Conservation (phyloP, 2,888 invertebrate species). For the Agonopterix subpropinquella region DNA sequence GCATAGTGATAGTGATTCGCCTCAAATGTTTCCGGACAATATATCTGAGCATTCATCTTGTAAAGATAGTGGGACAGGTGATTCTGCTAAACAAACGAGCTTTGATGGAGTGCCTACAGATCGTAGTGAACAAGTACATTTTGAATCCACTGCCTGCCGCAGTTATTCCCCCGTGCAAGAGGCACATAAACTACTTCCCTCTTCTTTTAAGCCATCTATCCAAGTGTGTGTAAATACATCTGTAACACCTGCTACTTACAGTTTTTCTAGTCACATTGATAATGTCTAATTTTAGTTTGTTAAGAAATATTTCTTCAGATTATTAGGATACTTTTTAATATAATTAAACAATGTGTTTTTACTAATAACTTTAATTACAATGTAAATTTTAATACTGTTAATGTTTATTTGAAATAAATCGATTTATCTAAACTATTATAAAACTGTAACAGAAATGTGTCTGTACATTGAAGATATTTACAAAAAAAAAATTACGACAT, state of each 20-base stretch:
- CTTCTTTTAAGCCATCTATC: conserved; percentile 70
- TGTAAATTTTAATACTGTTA: background rate
- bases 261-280: conserved; percentile 74
- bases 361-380: conserved; percentile 37
- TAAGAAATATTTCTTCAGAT: conserved; percentile 31
- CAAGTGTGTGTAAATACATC: conserved; percentile 72
- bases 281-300: conserved; percentile 49
- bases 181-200: conserved; percentile 69
- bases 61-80: conserved; percentile 88
- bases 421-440: too few species aligned
- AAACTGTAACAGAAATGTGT: too few species aligned
- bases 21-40: conserved; percentile 77
- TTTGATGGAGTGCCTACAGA: conserved; percentile 74
- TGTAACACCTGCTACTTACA: conserved; percentile 71
- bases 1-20: conserved; percentile 69
- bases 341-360: conserved; percentile 44
- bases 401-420: background rate
- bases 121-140: conserved; percentile 64
- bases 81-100: conserved; percentile 84
- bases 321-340: conserved; percentile 18
- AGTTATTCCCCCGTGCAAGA: conserved; percentile 69
- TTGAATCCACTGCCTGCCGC: conserved; percentile 57
- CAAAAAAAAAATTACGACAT: too few species aligned
- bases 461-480: too few species aligned
- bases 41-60: conserved; percentile 84